phyloP scores from a whole-genome alignment of 2,888 invertebrate species.

The Ennomos fuscantarius region DNA sequence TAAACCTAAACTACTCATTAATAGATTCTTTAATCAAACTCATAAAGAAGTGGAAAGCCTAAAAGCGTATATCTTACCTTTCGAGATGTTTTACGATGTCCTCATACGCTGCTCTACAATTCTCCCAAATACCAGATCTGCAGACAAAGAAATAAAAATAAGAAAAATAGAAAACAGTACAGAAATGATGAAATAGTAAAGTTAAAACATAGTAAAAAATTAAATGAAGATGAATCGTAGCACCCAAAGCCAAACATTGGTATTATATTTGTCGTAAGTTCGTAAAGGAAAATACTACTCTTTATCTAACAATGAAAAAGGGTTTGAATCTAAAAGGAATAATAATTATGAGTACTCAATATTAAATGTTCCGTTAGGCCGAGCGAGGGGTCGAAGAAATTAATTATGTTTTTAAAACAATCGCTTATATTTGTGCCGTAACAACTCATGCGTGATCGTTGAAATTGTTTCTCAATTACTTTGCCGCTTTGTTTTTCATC shows the following conservation, averaged over 20 bases:
- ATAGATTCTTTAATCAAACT: slow-evolving; percentile 7
- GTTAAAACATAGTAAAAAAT: slow-evolving; percentile 47
- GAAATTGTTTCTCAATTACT: slow-evolving; percentile 83
- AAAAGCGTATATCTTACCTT: slow-evolving; percentile 87
- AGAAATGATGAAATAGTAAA: slow-evolving; percentile 49
- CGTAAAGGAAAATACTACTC: slow-evolving; percentile 57
- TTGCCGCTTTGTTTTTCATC: slow-evolving; percentile 80
- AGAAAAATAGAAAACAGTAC: slow-evolving; percentile 62
- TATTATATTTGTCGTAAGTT: slow-evolving; percentile 62
- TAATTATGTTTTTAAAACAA: slow-evolving; percentile 85
- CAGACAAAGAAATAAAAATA: slow-evolving; percentile 80
- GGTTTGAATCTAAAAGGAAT: slow-evolving; percentile 80
- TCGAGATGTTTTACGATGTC: slow-evolving; percentile 98
- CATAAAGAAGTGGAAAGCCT: slow-evolving; percentile 23
- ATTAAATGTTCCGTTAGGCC: slow-evolving; percentile 83
- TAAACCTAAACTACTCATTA: slow-evolving; percentile 1
- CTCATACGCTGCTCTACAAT: slow-evolving; percentile 97
- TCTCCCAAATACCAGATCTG: slow-evolving; percentile 97
- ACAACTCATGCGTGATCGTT: slow-evolving; percentile 81
- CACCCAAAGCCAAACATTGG: slow-evolving; percentile 53
- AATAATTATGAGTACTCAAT: slow-evolving; percentile 84
- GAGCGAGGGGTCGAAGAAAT: slow-evolving; percentile 79
- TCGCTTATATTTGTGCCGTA: slow-evolving; percentile 79
- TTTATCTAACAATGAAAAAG: slow-evolving; percentile 66
- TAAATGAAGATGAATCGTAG: slow-evolving; percentile 42